Base-by-base conservation (phyloP, 2,797 vertebrate genomes). In the Muraenolepis orangiensis region DNA sequence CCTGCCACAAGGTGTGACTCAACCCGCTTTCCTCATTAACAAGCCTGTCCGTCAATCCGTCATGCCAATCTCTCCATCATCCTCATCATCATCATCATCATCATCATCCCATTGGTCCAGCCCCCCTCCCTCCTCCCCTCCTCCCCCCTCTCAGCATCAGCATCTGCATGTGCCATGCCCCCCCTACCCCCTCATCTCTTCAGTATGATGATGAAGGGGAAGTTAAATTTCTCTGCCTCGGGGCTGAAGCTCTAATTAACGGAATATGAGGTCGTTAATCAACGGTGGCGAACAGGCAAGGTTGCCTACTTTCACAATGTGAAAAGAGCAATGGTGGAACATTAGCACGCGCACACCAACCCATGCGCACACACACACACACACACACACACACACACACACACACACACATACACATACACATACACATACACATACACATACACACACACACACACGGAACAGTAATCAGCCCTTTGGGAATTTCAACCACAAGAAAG, bases 261-360 rank as follows among this genome's bases (percentile, higher is more conserved):
- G 94, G 90, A 93, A 94, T 94, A 95, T 97, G 95, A 96, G 95
- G 94, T 95, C 95, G 96, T 98, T 98, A 97, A 97, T 98, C 95
- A 96, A 94, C 79, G 36, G 90, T 90, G 88, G 91, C 86, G 87
- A 91, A 91, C 91, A 92, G 88, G 86, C 93, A 95, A 96, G 95
- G 95, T 96, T 95, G 93, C 80, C 84, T 85, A 79, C 85, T 88
- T 87, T 86, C 29, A 57, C n/a, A 84, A 85, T 90, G 87, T 88
- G 88, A 87, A 89, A 87, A 89, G 82, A 78, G 74, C 89, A 88
- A 87, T 85, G 80, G 82, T 88, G 71, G 76, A 88, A 79, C 74
- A 84, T 80, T 86, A 85, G 76, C 66, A 75, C 76, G 78, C 73
- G 73, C 73, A 76, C 74, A 32, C 66, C 69, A 73, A 74, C 42